Evolutionary conservation across 2,797 vertebrate genomes (phyloP).

Genomic region (Lepidocolaptes lacrymiger): DNA sequence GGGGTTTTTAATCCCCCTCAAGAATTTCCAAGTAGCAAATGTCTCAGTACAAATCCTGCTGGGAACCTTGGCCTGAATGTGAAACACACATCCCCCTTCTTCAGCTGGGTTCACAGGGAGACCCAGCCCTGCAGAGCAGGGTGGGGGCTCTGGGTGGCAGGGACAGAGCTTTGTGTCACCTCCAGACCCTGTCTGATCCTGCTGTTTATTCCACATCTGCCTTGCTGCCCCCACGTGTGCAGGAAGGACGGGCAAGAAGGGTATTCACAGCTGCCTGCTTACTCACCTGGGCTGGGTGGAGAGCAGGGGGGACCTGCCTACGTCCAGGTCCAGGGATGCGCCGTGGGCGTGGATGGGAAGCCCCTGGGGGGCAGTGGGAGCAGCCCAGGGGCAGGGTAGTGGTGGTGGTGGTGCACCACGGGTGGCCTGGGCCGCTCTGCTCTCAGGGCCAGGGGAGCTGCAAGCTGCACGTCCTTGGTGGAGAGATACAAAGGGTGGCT

Average conservation of each 20-base stretch:
- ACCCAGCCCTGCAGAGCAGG: neutral
- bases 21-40: neutral
- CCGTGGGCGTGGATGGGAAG: slow-evolving; percentile 60
- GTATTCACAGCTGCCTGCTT: accelerated
- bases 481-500: neutral
- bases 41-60: neutral
- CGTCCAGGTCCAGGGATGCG: slow-evolving; percentile 29
- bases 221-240: neutral
- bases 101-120: neutral
- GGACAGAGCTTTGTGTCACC: too few relatives aligned
- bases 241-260: neutral
- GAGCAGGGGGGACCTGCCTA: neutral
- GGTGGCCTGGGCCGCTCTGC: slow-evolving; percentile 70
- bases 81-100: neutral
- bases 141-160: neutral
- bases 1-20: neutral
- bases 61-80: neutral
- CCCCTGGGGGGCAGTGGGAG: neutral
- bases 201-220: neutral
- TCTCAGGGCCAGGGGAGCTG: slow-evolving; percentile 40
- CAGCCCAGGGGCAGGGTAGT: slow-evolving; percentile 68
- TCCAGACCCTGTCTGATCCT: neutral
- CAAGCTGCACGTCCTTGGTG: slow-evolving; percentile 58
- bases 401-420: slow-evolving; percentile 84
- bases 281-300: slow-evolving; percentile 74